Evolutionary conservation across 2,888 invertebrate species (phyloP), one percentile per base, ranked within the genome.

Genomic region (Drepanosiphum platanoidis): DNA sequence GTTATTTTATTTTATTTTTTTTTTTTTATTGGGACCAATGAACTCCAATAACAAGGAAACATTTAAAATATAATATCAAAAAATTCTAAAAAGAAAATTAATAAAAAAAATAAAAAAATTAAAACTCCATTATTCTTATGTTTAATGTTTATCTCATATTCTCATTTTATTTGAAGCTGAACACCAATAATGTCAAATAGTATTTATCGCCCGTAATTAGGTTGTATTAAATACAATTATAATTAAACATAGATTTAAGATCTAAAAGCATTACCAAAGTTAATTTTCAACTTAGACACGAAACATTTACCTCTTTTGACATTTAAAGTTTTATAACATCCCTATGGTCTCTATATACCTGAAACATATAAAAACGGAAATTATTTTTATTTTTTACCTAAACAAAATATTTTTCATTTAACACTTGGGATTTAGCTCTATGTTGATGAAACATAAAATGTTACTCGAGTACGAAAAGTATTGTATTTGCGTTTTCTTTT

Each of bases 1-100:
- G 15, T 1, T 32, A 22, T 58, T 71, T 80, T n/a, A 64, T 84
- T 75, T 58, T 39, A 32, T 46, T 66, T 81, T 39, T 18, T 39
- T 18, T 81, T n/a, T 68, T 22, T 81, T 84, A 84, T 75, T 75
- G 83, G 83, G 83, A 84, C 83, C 83, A 84, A 84, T 84, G 58
- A 58, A 58, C 81, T 71, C 70, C 66, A 75, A 75, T 84, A 75
- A 75, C 27, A 84, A 84, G 39, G 36, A 68, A 68, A 52, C 52
- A 34, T 61, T 66, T 18, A 64, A 66, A 74, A 64, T 2, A 52
- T 42, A 42, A 42, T 81, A 64, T 64, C 72, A 66, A 61, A 64
- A 64, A 46, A 74, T 74, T 83, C 32, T 74, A 72, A 82, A 72
- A 72, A 22, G 58, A 39, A 32, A 34, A 18, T n/a, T n/a, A 68